Base-by-base conservation (phyloP, 2,888 invertebrate genomes). In the Dasypogon diadema region DNA sequence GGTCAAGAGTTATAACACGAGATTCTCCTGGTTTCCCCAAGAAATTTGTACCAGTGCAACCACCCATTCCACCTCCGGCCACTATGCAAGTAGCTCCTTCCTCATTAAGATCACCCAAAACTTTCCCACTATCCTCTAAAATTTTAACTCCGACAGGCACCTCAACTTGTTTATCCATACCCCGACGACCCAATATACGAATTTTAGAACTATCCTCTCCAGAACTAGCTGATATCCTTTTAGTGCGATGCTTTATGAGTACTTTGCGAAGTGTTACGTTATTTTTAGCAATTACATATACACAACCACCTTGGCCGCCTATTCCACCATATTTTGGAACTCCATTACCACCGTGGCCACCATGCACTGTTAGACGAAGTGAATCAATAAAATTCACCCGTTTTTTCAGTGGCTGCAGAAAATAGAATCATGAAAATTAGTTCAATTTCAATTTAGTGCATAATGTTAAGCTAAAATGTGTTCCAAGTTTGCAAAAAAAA, bases 281-380 rank as follows among this genome's bases (percentile, higher is more conserved):
- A 82, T 93, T 91, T 80, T 89, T 90, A 0, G 92, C 92, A 34
- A 90, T 85, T 14, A 94, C 88, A 81, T 91, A 90, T 2, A 99
- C 91, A 85, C 93, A 91, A 1, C 98, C 98, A 48, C 98, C 98
- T 84, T 92, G 91, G 0, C 98, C 98, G 8, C 98, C 98, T 10
- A 93, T 86, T 0, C 95, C 98, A 1, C 97, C 97, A 85, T 91
- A 95, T 82, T 92, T 92, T 1, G 92, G 92, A 18, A 91, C 86
- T 0, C 90, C 90, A 77, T 89, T 89, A 0, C 90, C 90, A 8
- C 98, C 98, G 22, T 90, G 87, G 2, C 98, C 98, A 2, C 92
- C 97, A 83, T 90, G 91, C 0, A 95, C 93, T 81, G 91, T 89
- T 46, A 98, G 84, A 78, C 93, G 89, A 22, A 98, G 87, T 0